phyloP scores from a whole-genome alignment of 2,797 vertebrate species.

The Poliocrania exsul region DNA sequence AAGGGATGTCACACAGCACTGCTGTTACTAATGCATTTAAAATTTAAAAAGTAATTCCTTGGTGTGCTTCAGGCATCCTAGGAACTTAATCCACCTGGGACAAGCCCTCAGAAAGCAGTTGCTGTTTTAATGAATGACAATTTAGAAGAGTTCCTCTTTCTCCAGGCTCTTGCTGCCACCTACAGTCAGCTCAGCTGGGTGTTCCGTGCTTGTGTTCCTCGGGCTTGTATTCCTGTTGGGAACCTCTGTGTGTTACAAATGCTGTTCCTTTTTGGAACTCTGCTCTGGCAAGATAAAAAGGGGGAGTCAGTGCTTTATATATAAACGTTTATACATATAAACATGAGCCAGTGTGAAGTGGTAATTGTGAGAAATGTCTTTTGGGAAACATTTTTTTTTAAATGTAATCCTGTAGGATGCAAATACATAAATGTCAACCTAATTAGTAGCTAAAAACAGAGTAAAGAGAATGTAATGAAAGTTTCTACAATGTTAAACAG shows the following conservation, averaged over 20 bases:
- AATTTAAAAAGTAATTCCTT: neutral
- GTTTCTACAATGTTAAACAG: neutral
- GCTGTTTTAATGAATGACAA: slow-evolving; percentile 56
- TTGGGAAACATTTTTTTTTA: neutral
- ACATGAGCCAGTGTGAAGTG: neutral
- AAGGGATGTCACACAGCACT: neutral
- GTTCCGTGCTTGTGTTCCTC: neutral
- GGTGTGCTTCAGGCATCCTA: slow-evolving; percentile 71
- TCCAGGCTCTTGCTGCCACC: slow-evolving; percentile 67
- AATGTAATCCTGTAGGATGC: neutral
- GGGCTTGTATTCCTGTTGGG: fast-evolving
- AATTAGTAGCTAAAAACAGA: neutral
- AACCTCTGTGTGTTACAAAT: fast-evolving
- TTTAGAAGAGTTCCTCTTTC: neutral
- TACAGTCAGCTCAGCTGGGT: slow-evolving; percentile 9
- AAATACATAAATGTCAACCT: neutral
- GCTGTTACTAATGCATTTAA: neutral
- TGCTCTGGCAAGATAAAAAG: neutral
- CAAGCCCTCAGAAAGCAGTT: slow-evolving; percentile 70
- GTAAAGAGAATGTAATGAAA: neutral
- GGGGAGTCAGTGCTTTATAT: neutral
- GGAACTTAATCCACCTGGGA: slow-evolving; percentile 61
- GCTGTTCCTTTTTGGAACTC: fast-evolving
- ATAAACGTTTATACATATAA: neutral
- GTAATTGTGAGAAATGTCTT: neutral